These are phyloP conservation scores for Cossypha heuglini DNA, from an alignment of 2,797 vertebrate species.

Conservation along the genomic window DNA sequence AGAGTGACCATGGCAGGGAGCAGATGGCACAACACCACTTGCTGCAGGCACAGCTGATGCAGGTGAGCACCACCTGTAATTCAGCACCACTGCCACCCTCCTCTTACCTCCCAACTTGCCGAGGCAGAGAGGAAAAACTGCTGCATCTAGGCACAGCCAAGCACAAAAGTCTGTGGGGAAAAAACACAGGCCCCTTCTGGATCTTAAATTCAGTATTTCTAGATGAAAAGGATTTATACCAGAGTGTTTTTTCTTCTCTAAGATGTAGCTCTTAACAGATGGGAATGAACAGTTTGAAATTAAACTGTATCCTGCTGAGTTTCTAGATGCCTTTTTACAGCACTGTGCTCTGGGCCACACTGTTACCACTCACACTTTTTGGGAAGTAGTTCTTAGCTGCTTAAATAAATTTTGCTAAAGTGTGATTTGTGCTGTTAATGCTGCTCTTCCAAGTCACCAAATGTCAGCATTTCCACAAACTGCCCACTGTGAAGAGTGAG, in stretches of 20 bases:
- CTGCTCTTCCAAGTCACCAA: not conserved
- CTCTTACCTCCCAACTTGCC: accelerated
- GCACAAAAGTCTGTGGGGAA: not conserved
- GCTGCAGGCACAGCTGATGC: not conserved
- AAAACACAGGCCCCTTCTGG: not conserved
- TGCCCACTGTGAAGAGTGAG: not conserved
- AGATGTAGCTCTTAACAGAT: constrained; percentile 9
- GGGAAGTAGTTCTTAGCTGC: not conserved
- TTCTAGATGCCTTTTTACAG: not conserved
- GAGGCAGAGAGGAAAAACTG: not conserved
- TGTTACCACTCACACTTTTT: not conserved
- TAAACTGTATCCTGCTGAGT: not conserved
- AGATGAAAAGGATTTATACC: not conserved
- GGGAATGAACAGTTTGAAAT: not conserved
- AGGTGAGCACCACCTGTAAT: not conserved
- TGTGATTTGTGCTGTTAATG: not conserved
- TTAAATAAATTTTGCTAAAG: not conserved
- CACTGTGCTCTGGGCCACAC: not conserved
- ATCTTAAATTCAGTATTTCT: not conserved
- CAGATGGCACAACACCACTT: accelerated
- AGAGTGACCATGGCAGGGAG: not conserved
- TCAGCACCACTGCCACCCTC: not conserved
- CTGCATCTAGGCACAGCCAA: not conserved
- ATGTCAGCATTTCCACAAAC: not conserved
- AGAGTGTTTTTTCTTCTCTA: not conserved